These are phyloP conservation scores for Laticauda colubrina DNA, from an alignment of 2,113 vertebrate genomes.

Conservation along the genomic window DNA sequence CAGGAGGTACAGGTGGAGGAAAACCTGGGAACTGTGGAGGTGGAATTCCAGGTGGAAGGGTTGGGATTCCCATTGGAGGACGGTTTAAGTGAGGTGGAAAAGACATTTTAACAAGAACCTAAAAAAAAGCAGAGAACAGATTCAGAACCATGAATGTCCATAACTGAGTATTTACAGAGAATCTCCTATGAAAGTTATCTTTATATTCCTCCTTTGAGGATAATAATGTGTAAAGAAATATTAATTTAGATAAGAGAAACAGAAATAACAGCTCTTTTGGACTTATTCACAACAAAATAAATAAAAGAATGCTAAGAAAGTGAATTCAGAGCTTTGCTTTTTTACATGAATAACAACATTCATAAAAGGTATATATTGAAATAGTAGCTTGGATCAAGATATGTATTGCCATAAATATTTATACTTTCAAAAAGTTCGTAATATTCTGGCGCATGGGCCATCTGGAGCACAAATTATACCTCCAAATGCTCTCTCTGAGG, in stretches of 20 bases:
- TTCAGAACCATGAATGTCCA: neutral
- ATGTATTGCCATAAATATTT: neutral
- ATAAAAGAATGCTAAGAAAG: neutral
- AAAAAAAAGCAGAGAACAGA: conserved; percentile 30
- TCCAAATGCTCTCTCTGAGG: neutral
- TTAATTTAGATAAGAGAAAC: neutral
- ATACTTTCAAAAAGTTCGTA: neutral
- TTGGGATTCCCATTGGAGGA: conserved; percentile 86
- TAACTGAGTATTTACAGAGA: neutral
- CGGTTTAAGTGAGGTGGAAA: conserved; percentile 97
- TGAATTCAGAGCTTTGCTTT: neutral
- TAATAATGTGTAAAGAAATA: neutral
- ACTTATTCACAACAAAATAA: neutral
- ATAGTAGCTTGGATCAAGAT: neutral
- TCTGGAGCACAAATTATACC: neutral
- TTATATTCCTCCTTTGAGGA: neutral
- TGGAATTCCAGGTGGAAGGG: conserved; percentile 92
- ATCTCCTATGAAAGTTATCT: neutral
- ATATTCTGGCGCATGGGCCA: neutral
- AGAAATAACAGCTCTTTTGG: neutral
- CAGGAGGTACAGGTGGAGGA: conserved; percentile 87
- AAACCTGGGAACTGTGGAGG: conserved; percentile 94
- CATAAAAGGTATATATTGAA: neutral
- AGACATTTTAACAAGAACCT: conserved; percentile 87
- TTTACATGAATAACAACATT: neutral